phyloP scores from a whole-genome alignment of 2,888 invertebrate species.

The Amblyteles armatorius region DNA sequence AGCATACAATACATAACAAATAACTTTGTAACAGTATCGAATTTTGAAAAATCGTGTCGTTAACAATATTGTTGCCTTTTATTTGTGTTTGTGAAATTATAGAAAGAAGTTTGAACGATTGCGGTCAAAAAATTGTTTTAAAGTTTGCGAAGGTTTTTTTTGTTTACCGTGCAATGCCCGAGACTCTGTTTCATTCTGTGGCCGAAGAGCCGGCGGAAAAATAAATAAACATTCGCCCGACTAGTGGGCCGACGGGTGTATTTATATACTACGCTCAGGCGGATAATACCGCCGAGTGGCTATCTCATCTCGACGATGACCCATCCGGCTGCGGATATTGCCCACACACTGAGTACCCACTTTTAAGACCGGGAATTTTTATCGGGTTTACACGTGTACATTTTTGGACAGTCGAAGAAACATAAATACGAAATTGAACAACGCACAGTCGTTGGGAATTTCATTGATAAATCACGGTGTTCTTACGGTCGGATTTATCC shows the following conservation, averaged over 20 bases:
- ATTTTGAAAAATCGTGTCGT: no score
- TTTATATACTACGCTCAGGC: constrained; percentile 24
- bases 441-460: background rate
- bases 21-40: no score
- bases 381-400: background rate
- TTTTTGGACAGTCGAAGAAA: background rate
- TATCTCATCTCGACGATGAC: constrained; percentile 45
- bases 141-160: background rate
- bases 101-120: background rate
- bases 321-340: constrained; percentile 37
- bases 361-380: background rate
- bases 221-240: constrained; percentile 29
- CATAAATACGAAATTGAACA: background rate
- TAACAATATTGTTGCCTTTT: no score
- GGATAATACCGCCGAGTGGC: constrained; percentile 29
- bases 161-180: no score
- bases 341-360: background rate
- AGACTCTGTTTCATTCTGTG: constrained; percentile 15
- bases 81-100: background rate
- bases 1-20: no score
- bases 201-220: constrained; percentile 1
- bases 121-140: no score
- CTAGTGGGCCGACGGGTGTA: constrained; percentile 16
- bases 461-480: background rate
- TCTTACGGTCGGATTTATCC: background rate